Evolutionary conservation across 2,113 vertebrate genomes (phyloP).

Genomic region (Jaculus jaculus): DNA sequence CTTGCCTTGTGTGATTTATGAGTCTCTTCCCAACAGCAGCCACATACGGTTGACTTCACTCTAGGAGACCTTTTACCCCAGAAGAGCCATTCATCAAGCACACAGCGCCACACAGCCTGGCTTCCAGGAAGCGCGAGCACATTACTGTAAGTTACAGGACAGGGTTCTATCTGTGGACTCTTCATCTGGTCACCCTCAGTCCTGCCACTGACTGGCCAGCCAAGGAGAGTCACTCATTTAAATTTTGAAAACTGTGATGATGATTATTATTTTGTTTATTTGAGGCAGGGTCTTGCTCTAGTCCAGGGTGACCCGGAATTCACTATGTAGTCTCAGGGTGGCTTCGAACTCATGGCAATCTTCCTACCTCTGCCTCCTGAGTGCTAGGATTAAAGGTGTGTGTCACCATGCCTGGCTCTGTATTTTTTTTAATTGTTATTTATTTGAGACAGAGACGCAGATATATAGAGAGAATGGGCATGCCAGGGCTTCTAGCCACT

Average conservation of each 20-base stretch:
- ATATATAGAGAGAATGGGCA: no score
- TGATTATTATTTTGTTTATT: no score
- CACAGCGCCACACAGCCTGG: neutral
- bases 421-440: no score
- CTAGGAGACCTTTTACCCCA: constrained; percentile 17
- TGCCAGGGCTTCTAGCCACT: no score
- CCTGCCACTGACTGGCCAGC: neutral
- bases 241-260: no score
- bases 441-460: no score
- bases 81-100: constrained; percentile 54
- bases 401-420: neutral
- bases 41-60: constrained; percentile 38
- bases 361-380: no score
- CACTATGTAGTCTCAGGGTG: no score
- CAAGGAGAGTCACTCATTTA: neutral
- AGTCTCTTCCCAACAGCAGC: constrained; percentile 51
- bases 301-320: no score
- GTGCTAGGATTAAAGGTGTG: no score
- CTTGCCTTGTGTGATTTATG: constrained; percentile 58
- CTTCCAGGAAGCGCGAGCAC: neutral
- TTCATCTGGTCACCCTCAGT: neutral
- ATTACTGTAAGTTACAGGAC: neutral
- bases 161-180: neutral
- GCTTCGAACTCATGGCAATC: no score
- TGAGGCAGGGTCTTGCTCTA: no score